Evolutionary conservation across 2,888 invertebrate genomes (phyloP), one percentile per base, ranked within the genome.

Genomic region (Lomographa bimaculata): DNA sequence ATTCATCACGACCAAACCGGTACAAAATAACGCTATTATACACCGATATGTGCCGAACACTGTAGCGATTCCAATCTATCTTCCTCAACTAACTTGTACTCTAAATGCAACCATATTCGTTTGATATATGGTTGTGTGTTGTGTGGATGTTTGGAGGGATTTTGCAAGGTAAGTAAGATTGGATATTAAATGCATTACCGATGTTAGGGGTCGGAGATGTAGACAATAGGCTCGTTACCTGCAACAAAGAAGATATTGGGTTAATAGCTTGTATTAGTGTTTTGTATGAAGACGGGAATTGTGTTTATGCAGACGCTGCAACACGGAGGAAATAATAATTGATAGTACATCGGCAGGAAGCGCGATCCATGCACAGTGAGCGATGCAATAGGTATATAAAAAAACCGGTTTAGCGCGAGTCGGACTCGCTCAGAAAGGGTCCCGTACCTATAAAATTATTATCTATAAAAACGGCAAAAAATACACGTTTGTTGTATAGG

Each of bases 21-120:
- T 46, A 46, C 41, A 36, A 46, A 45, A 47, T 45, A 47, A 40
- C 45, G 47, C 45, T 47, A 44, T 38, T 43, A 46, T 41, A 45
- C 33, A 41, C 37, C 45, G 45, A 50, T 49, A 52, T 47, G 46
- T 47, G 47, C 50, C 53, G 47, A 53, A 53, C 43, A 50, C 41
- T 42, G 52, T 47, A 53, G 35, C 43, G 43, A 47, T 36, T 39
- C 46, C 45, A 46, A 53, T 50, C 47, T 42, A 47, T 53, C 46
- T 50, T 45, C 32, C 34, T 50, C 39, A 36, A 18, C 5, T 16
- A n/a, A 16, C 16, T 23, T 36, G 30, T 40, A 18, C 19, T 23
- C 24, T 16, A 28, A 37, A 38, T 18, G 7, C 24, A 16, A 14
- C 45, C 40, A 2, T 50, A 24, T 18, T n/a, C 1, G 16, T n/a